Evolutionary conservation across 2,888 invertebrate genomes (phyloP).

Genomic region (Leptothorax acervorum): DNA sequence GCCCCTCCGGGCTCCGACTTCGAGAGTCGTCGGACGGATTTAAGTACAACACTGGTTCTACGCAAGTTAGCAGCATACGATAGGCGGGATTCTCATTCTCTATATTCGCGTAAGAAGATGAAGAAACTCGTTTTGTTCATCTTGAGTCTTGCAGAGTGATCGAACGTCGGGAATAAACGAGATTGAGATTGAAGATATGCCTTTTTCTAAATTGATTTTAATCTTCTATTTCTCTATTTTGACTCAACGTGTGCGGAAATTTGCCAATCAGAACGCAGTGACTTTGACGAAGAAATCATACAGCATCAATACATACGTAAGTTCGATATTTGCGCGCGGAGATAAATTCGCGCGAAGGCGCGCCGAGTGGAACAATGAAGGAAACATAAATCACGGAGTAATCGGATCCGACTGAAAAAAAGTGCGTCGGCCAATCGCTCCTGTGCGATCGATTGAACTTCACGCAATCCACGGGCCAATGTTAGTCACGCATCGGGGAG

Average conservation of each 20-base stretch:
- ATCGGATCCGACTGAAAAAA: constrained; percentile 10
- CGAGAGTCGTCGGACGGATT: constrained; percentile 19
- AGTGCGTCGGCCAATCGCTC: not conserved
- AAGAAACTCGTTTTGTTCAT: constrained; percentile 46
- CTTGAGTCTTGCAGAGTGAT: constrained; percentile 6
- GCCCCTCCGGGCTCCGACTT: not conserved
- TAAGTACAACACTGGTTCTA: constrained; percentile 42
- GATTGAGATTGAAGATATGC: not conserved
- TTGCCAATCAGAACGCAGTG: constrained; percentile 11
- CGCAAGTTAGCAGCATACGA: constrained; percentile 40
- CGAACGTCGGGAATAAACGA: not conserved
- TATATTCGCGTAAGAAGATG: constrained; percentile 8
- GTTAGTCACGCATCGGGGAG: constrained; percentile 64
- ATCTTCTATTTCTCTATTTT: not conserved
- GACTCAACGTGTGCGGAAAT: not conserved
- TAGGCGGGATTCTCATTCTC: constrained; percentile 15
- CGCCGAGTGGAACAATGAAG: constrained; percentile 17
- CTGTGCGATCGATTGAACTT: constrained; percentile 49
- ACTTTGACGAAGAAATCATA: not conserved
- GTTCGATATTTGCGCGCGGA: not conserved
- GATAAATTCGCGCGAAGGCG: constrained; percentile 16
- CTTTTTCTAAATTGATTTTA: not conserved
- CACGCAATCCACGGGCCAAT: constrained; percentile 56
- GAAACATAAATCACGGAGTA: constrained; percentile 25
- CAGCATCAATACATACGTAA: not conserved